Conservation (phyloP, 2,113 vertebrate species). For the Rhinoderma darwinii region DNA sequence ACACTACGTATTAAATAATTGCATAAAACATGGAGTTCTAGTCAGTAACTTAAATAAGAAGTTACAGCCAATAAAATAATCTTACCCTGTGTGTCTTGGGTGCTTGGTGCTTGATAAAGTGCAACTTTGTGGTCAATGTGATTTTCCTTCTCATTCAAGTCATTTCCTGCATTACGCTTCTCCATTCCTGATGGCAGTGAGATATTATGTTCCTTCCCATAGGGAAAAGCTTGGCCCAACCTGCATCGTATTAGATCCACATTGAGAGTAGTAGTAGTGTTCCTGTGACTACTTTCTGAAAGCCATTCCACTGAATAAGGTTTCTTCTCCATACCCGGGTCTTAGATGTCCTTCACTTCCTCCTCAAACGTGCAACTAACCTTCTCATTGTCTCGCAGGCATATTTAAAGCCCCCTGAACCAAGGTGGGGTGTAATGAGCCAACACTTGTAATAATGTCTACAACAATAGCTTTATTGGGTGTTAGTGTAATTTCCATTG, state of each 20-base stretch:
- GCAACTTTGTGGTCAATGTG: background rate
- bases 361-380: background rate
- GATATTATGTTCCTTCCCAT: background rate
- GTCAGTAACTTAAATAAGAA: too few relatives aligned
- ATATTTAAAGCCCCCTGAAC: slow-evolving; percentile 62
- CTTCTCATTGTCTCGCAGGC: background rate
- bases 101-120: background rate
- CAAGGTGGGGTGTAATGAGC: slow-evolving; percentile 52
- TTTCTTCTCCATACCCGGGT: slow-evolving; percentile 58
- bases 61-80: background rate
- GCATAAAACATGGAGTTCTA: too few relatives aligned
- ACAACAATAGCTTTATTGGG: slow-evolving; percentile 65
- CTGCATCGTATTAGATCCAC: slow-evolving; percentile 31
- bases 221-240: background rate
- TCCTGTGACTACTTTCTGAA: slow-evolving; percentile 74
- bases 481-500: slow-evolving; percentile 67
- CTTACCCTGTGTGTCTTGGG: background rate
- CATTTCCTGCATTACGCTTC: background rate
- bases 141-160: slow-evolving; percentile 25
- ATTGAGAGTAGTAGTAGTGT: background rate
- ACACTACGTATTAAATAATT: background rate
- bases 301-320: slow-evolving; percentile 83
- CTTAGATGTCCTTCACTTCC: background rate
- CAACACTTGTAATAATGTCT: slow-evolving; percentile 63
- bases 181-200: background rate